Base-by-base conservation (phyloP, 2,113 vertebrate genomes). In the Vulpes vulpes region DNA sequence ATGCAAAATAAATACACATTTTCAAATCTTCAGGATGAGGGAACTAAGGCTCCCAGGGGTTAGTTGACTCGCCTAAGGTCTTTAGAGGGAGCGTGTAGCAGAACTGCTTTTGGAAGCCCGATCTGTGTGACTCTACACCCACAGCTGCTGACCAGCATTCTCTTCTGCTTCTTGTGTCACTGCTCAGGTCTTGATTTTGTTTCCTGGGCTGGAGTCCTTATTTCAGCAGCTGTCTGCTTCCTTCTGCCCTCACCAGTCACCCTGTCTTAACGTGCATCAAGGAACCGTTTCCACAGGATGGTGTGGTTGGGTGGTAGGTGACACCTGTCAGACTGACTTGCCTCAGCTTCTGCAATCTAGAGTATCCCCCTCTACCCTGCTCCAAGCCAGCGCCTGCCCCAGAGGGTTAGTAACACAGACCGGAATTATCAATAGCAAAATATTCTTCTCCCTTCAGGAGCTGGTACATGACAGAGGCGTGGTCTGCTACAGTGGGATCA, bases 401-500 rank as follows among this genome's bases (percentile, higher is more conserved):
- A 12, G 23, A 51, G 8, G 19, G 9, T 51, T 22, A 93, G 49
- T 94, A 43, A 62, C 38, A 97, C 96, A 78, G 90, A 99, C 99
- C 99, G 49, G 98, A 98, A 9, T 94, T 51, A 51, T 99, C 95
- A n/a, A 99, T 99, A 86, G 90, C 84, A 87, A 99, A 99, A 49
- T 99, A 8, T 8, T 99, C 97, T 0, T 98, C 98, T 79, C 99
- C 99, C 38, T 94, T 95, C 91, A 98, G 97, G 92, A 99, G 83
- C 19, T 98, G 98, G 90, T 99, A 99, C 49, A 95, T 98, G 73
- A 99, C 98, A 0, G 98, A 98, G 95, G 99, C 98, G 0, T 99
- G 99, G 5, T 98, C 99, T 7, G 98, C 95, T n/a, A 99, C 99
- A 0, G 98, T 99, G 43, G 99, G 99, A 89, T 99, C 99, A 51